A percentile compares a stretch with the other conserved stretches of the same genome.
Conservation (phyloP, 2,797 vertebrate species). For the Lates japonicus region DNA sequence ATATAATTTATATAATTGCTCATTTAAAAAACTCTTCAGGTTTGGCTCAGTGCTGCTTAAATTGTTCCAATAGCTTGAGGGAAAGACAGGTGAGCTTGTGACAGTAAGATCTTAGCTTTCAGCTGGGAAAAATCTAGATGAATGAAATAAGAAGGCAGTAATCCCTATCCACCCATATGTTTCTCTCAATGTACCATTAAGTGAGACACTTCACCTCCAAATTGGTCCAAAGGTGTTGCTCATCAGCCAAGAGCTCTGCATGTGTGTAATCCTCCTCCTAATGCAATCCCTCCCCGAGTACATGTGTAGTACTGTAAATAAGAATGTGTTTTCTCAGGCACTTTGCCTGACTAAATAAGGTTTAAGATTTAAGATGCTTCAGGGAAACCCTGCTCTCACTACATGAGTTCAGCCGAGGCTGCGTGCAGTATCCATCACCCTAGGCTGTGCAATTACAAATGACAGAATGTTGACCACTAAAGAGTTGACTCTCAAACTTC, state of each 20-base stretch:
- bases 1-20: slow-evolving; percentile 44
- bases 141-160: slow-evolving; percentile 40
- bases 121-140: slow-evolving; percentile 43
- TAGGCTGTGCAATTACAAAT: slow-evolving; percentile 55
- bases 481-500: slow-evolving; percentile 65
- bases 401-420: slow-evolving; percentile 66
- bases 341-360: slow-evolving; percentile 66
- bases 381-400: slow-evolving; percentile 63
- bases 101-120: slow-evolving; percentile 36
- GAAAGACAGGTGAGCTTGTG: slow-evolving; percentile 44
- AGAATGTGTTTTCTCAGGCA: slow-evolving; percentile 65
- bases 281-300: slow-evolving; percentile 48
- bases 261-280: slow-evolving; percentile 50
- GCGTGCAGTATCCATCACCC: slow-evolving; percentile 64
- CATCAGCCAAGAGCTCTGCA: slow-evolving; percentile 49
- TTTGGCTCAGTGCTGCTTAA: slow-evolving; percentile 27
- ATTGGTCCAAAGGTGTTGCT: slow-evolving; percentile 55
- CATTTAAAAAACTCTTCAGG: slow-evolving; percentile 31
- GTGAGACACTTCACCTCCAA: slow-evolving; percentile 48
- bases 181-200: slow-evolving; percentile 44
- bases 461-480: slow-evolving; percentile 69
- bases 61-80: slow-evolving; percentile 45
- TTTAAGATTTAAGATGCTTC: slow-evolving; percentile 71
- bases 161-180: slow-evolving; percentile 36
- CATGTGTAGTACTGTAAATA: slow-evolving; percentile 75